A percentile compares a stretch with the other conserved stretches of the same genome.
phyloP scores from a whole-genome alignment of 2,888 invertebrate species.

The Metacarcinus magister region DNA sequence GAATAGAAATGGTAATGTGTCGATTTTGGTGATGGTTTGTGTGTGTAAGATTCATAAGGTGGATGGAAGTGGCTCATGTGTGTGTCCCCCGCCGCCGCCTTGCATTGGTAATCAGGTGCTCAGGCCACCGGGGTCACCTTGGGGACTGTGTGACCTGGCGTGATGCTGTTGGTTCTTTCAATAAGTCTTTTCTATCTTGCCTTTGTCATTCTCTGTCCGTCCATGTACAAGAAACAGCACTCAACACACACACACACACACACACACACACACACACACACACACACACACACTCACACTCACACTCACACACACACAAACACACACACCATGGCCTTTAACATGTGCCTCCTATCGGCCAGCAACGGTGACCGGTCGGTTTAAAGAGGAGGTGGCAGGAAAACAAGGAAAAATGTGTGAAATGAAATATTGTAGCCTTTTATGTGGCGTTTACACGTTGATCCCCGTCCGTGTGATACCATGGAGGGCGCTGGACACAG shows the following conservation, averaged over 20 bases:
- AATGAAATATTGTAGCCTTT: background rate
- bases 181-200: background rate
- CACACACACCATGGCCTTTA: background rate
- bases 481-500: background rate
- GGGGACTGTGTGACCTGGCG: background rate
- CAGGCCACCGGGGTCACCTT: background rate
- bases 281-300: conserved; percentile 26
- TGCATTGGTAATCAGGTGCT: background rate
- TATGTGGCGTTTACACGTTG: background rate
- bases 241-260: background rate
- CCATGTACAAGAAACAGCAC: background rate
- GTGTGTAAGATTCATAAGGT: background rate
- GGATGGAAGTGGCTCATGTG: background rate
- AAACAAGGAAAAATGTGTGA: conserved; percentile 18
- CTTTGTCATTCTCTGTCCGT: background rate
- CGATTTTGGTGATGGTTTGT: background rate
- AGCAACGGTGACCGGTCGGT: background rate
- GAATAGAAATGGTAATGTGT: background rate
- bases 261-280: conserved; percentile 5
- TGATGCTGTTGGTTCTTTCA: background rate
- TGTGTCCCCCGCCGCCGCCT: background rate
- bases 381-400: conserved; percentile 27
- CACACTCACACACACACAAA: conserved; percentile 31
- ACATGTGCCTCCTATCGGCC: background rate
- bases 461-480: background rate